A percentile compares a stretch with the other conserved stretches of the same genome.
Conservation (phyloP, 2,797 vertebrate genomes). For the Crenuchus spilurus region DNA sequence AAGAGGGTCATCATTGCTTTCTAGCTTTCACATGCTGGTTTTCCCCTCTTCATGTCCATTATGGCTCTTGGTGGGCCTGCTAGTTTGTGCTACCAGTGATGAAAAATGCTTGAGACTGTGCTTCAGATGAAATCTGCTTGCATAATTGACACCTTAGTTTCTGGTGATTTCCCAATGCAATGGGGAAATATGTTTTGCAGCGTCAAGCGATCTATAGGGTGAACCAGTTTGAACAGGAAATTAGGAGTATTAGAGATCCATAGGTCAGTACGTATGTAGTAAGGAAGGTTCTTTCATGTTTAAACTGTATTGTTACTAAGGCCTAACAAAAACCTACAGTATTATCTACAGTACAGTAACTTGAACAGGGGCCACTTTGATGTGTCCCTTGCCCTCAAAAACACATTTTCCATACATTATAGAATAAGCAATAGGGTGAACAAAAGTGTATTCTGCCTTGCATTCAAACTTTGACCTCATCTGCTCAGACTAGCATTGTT, state of each 20-base stretch:
- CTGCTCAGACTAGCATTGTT: conserved; percentile 72
- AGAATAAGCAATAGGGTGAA: conserved; percentile 59
- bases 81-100: background rate
- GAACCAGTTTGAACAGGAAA: conserved; percentile 5
- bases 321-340: background rate
- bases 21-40: background rate
- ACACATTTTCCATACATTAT: conserved; percentile 37
- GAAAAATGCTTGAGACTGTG: background rate
- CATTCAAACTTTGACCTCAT: conserved; percentile 68
- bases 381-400: background rate
- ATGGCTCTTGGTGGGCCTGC: background rate
- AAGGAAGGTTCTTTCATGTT: background rate
- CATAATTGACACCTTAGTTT: background rate
- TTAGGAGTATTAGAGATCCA: background rate
- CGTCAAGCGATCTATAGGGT: background rate
- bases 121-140: background rate
- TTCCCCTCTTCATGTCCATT: too few species aligned
- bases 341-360: background rate
- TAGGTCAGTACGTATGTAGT: background rate
- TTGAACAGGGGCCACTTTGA: background rate
- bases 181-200: background rate
- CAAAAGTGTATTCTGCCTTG: conserved; percentile 59
- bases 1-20: background rate
- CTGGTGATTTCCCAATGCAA: background rate
- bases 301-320: background rate